phyloP scores from a whole-genome alignment of 2,113 vertebrate species.

The Xyliphius kryptos region DNA sequence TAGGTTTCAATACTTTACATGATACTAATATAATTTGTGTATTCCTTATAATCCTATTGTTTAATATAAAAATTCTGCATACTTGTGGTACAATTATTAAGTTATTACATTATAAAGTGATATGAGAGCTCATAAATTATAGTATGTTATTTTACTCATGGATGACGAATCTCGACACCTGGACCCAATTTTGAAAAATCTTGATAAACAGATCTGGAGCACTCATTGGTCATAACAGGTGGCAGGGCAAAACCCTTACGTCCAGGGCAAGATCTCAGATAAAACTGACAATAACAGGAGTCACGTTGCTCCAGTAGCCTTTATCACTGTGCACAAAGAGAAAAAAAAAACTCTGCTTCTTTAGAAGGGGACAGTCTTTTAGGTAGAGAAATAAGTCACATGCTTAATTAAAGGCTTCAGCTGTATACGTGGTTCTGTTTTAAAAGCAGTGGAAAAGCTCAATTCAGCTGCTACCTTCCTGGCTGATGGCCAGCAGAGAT shows the following conservation, averaged over 20 bases:
- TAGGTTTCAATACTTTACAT: too few relatives aligned
- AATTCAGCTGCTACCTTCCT: constrained; percentile 48
- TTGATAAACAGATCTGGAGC: constrained; percentile 30
- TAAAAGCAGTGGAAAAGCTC: constrained; percentile 45
- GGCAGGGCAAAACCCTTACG: constrained; percentile 47
- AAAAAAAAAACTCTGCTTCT: too few relatives aligned
- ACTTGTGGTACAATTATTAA: too few relatives aligned
- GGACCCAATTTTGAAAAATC: constrained; percentile 31
- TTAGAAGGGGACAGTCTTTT: too few relatives aligned
- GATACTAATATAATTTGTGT: too few relatives aligned
- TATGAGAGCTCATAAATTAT: too few relatives aligned
- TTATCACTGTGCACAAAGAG: constrained; percentile 29
- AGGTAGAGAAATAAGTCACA: constrained; percentile 38
- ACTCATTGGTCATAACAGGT: constrained; percentile 41
- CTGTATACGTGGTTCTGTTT: constrained; percentile 39
- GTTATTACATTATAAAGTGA: too few relatives aligned
- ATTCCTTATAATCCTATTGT: too few relatives aligned
- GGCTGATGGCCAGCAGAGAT: constrained; percentile 62
- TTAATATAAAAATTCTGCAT: too few relatives aligned
- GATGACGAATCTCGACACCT: constrained; percentile 37
- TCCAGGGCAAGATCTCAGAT: constrained; percentile 47
- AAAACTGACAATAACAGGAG: constrained; percentile 47
- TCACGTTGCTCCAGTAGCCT: constrained; percentile 40
- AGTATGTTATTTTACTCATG: too few relatives aligned
- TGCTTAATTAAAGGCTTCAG: constrained; percentile 29